Percentiles rank a stretch among this genome's conserved stretches.
Conservation (phyloP, 2,797 vertebrate species). For the Acridotheres tristis region DNA sequence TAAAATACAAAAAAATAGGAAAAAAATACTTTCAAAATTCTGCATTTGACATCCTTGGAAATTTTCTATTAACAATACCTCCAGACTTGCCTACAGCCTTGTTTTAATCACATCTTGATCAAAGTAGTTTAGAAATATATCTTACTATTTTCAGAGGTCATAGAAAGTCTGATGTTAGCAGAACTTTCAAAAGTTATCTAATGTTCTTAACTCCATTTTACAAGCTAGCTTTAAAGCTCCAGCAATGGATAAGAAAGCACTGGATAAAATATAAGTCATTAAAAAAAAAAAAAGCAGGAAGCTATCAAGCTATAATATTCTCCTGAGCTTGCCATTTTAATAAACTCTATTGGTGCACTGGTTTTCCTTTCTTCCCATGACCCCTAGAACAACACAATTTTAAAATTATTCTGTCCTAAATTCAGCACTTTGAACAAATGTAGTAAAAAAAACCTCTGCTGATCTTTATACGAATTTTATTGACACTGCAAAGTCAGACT, state of each 20-base stretch:
- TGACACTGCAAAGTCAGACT: neutral
- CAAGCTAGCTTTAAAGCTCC: neutral
- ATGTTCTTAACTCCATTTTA: neutral
- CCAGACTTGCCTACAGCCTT: neutral
- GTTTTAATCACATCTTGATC: neutral
- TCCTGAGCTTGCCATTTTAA: neutral
- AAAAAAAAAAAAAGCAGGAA: neutral
- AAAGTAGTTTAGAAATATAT: neutral
- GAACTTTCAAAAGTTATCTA: neutral
- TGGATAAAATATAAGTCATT: neutral
- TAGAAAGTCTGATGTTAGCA: neutral
- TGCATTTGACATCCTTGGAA: neutral
- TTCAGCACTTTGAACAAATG: neutral
- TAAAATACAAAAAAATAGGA: neutral
- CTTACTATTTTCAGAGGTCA: neutral
- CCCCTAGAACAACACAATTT: neutral
- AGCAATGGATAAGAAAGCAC: neutral
- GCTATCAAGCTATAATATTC: neutral
- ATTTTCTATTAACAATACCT: neutral
- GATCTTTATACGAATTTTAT: neutral
- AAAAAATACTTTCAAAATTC: neutral
- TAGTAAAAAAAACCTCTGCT: neutral
- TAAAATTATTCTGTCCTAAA: neutral
- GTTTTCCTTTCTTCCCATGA: neutral
- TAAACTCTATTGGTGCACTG: neutral